Base-by-base conservation (phyloP, 1,140 invertebrate species). In the Caenorhabditis inopinata region DNA sequence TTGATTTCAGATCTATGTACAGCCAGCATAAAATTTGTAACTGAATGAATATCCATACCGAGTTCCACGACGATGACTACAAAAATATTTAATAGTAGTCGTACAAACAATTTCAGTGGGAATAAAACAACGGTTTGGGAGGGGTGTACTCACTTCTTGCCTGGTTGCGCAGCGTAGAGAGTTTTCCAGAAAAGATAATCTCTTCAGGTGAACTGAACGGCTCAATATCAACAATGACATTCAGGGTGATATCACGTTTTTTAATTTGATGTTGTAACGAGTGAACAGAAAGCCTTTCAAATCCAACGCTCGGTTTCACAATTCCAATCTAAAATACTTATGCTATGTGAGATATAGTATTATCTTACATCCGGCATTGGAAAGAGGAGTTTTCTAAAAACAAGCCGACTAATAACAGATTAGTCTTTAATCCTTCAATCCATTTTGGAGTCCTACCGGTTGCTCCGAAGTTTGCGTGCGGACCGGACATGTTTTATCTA, bases 11-110 rank as follows among this genome's bases (percentile, higher is more conserved):
- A 77, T 73, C 86, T 80, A 21, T 83, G 78, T 1, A 80, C 82
- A 23, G 87, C 87, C 12, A 88, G 48, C 86, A 88, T 85, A 29
- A 88, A 85, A 27, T 82, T 83, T 53, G 82, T 78, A 16, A 83
- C 78, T 16, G 84, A 42, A 49, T 88, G 86, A n/a, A 88, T 68
- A 81, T 88, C 87, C 87, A 88, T 88, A 16, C 87, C 87, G 32
- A 87, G 48, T 80, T 86, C 86, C 29, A 85, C 82, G 27, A 86
- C 80, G 35, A 87, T 82, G 75, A 86, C 85, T 86, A n/a, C 51
- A 83, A 51, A 62, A 38, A 74, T 73, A 82, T 35, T 18, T 7
- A 18, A 25, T 1, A 23, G 12, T n/a, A n/a, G n/a, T n/a, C n/a
- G n/a, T n/a, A n/a, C n/a, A n/a, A n/a, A n/a, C n/a, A n/a, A n/a